A percentile compares a stretch with the other conserved stretches of the same genome.
Evolutionary conservation across 2,113 vertebrate species (phyloP).

Genomic region (Laticauda laticaudata): DNA sequence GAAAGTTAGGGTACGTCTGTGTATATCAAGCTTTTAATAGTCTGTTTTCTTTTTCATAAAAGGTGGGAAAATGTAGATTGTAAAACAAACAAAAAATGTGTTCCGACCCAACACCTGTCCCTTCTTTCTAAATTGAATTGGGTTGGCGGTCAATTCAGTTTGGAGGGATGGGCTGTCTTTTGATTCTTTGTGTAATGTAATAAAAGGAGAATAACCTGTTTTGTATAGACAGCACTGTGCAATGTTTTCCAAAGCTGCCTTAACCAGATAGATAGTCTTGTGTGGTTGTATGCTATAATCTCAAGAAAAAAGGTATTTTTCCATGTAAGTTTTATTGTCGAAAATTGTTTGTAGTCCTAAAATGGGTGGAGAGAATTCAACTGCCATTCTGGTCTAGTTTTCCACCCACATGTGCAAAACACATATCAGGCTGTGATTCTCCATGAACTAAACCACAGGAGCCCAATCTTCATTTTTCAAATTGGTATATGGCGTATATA

Average conservation of each 20-base stretch:
- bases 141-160: conserved; percentile 18
- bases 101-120: conserved; percentile 14
- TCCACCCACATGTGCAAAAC: neutral
- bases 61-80: conserved; percentile 22
- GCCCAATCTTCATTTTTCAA: neutral
- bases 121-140: conserved; percentile 27
- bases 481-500: neutral
- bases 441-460: neutral
- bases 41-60: conserved; percentile 55
- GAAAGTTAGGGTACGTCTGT: conserved; percentile 54
- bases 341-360: neutral
- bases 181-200: conserved; percentile 32
- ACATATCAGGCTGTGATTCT: neutral
- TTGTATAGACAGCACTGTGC: conserved; percentile 34
- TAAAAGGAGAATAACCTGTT: conserved; percentile 41
- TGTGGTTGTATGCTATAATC: conserved; percentile 23
- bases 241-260: conserved; percentile 66
- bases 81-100: conserved; percentile 36
- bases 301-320: neutral
- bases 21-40: conserved; percentile 65
- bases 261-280: conserved; percentile 45
- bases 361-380: neutral
- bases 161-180: conserved; percentile 44
- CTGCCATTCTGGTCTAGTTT: neutral
- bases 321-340: conserved; percentile 41